Evolutionary conservation across 1,140 invertebrate genomes (phyloP).

Genomic region (Pseudoatta argentina): DNA sequence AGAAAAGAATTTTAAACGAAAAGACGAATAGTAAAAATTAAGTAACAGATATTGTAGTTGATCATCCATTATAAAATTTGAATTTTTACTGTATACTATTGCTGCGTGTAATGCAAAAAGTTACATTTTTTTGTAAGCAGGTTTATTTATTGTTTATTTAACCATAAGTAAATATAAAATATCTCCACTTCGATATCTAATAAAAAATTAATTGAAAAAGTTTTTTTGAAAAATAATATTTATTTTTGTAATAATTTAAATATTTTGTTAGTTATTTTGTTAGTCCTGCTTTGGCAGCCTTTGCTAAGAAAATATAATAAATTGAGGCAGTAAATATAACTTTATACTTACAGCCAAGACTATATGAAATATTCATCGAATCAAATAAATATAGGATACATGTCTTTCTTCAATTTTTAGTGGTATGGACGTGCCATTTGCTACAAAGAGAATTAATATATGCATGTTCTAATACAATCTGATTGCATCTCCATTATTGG

Average conservation of each 20-base stretch:
- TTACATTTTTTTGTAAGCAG: neutral
- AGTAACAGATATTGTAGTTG: too few relatives aligned
- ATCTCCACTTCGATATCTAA: too few relatives aligned
- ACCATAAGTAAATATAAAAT: too few relatives aligned
- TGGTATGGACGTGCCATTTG: neutral
- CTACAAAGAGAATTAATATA: constrained; percentile 19
- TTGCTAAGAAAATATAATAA: too few relatives aligned
- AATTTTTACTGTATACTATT: neutral
- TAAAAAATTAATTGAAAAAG: too few relatives aligned
- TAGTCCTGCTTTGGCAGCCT: too few relatives aligned
- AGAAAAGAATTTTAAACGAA: neutral
- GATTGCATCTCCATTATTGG: constrained; percentile 43
- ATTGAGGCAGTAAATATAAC: too few relatives aligned
- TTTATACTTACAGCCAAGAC: too few relatives aligned
- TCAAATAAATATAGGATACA: neutral
- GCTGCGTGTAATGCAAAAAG: too few relatives aligned
- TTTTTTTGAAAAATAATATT: too few relatives aligned
- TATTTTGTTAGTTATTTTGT: too few relatives aligned
- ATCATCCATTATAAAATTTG: neutral
- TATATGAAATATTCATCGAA: neutral
- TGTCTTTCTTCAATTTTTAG: neutral
- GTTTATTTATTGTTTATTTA: neutral
- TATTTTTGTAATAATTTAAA: too few relatives aligned
- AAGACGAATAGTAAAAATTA: neutral
- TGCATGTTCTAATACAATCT: constrained; percentile 19